A percentile compares a stretch with the other conserved stretches of the same genome.
These are phyloP conservation scores for Vultur gryphus DNA, from an alignment of 2,797 vertebrate genomes.

Conservation along the genomic window DNA sequence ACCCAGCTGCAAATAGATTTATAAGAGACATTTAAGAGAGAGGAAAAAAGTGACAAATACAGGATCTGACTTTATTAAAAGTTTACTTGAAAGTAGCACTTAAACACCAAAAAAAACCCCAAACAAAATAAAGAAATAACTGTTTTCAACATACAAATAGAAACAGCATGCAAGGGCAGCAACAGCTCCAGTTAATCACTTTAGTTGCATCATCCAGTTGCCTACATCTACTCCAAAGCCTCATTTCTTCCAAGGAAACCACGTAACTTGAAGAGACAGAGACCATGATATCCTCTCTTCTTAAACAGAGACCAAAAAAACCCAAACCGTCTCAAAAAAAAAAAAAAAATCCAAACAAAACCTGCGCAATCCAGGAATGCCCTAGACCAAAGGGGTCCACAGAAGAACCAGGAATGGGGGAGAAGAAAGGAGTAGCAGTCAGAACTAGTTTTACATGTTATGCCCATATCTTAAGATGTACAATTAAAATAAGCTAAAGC, in stretches of 20 bases:
- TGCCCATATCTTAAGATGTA: neutral
- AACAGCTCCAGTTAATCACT: neutral
- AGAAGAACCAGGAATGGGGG: neutral
- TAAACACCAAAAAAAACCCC: neutral
- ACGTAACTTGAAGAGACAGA: neutral
- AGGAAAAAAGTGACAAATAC: neutral
- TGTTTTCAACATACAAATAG: neutral
- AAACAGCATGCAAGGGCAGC: neutral
- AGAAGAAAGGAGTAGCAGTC: neutral
- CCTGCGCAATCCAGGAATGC: neutral
- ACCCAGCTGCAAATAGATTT: constrained; percentile 79
- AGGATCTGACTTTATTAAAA: neutral
- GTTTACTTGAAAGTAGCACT: neutral
- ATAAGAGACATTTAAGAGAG: neutral
- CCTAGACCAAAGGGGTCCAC: neutral
- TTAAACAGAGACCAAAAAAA: neutral
- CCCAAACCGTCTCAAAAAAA: neutral
- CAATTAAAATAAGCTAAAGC: neutral
- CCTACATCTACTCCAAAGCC: neutral
- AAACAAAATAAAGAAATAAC: neutral
- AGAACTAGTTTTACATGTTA: neutral
- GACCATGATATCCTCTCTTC: neutral
- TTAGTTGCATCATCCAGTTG: neutral
- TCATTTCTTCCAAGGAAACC: neutral
- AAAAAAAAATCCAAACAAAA: fast-evolving